These are phyloP conservation scores for Neogale vison DNA, from an alignment of 2,113 vertebrate species.

Conservation along the genomic window DNA sequence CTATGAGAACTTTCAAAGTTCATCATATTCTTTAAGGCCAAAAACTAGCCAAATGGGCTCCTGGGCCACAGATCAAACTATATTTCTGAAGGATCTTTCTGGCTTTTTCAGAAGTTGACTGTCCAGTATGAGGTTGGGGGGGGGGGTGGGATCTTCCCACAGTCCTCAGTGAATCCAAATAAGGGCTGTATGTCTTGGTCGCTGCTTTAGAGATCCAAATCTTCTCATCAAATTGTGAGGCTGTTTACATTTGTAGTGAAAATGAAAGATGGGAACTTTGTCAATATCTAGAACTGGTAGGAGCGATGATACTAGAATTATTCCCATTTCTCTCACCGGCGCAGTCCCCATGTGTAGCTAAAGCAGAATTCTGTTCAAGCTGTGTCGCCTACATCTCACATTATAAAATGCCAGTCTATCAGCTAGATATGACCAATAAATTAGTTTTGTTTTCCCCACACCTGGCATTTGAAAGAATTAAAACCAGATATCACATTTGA, in stretches of 20 bases:
- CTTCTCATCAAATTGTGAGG: slow-evolving; percentile 41
- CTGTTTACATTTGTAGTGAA: slow-evolving; percentile 22
- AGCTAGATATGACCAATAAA: background rate
- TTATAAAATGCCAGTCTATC: background rate
- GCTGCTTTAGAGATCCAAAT: background rate
- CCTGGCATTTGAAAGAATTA: slow-evolving; percentile 35
- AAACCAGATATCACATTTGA: background rate
- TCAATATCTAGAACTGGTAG: background rate
- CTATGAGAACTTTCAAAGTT: slow-evolving; percentile 40
- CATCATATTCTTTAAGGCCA: slow-evolving; percentile 22
- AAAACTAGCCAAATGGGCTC: background rate
- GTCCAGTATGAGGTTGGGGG: background rate
- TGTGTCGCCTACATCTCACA: background rate
- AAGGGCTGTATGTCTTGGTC: slow-evolving; percentile 34
- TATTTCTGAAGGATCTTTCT: slow-evolving; percentile 14
- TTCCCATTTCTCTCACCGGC: slow-evolving; percentile 20
- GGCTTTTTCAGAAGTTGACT: slow-evolving; percentile 26
- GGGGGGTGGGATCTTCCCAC: background rate
- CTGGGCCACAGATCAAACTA: background rate
- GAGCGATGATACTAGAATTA: slow-evolving; percentile 29
- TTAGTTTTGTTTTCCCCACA: background rate
- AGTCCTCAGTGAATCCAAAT: slow-evolving; percentile 6
- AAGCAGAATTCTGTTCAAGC: slow-evolving; percentile 36
- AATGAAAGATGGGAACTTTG: slow-evolving; percentile 38
- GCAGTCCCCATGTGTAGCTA: slow-evolving; percentile 10